A percentile compares a stretch with the other conserved stretches of the same genome.
phyloP scores from a whole-genome alignment of 2,113 vertebrate genomes.

The Pao palembangensis region DNA sequence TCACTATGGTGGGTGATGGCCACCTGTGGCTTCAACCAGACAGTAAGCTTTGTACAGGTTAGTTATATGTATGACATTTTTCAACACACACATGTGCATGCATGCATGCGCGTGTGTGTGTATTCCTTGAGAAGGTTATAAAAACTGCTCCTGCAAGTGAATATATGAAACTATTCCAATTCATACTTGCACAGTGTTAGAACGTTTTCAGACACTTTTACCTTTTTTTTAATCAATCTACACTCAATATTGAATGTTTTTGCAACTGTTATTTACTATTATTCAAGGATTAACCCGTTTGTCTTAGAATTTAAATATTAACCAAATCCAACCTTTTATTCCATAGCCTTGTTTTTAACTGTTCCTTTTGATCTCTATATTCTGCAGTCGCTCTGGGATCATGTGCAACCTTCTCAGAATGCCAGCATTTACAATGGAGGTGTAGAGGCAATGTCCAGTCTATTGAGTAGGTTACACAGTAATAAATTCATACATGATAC shows the following conservation, averaged over 20 bases:
- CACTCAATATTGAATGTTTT: too few relatives aligned
- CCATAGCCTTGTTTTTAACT: not conserved
- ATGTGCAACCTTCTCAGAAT: conserved; percentile 79
- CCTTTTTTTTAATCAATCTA: too few relatives aligned
- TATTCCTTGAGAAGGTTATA: too few relatives aligned
- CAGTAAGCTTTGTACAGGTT: conserved; percentile 81
- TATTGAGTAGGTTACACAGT: conserved; percentile 75
- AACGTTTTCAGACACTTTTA: too few relatives aligned
- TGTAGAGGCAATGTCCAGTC: conserved; percentile 84
- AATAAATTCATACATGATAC: not conserved
- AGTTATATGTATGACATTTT: conserved; percentile 1
- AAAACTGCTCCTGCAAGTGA: too few relatives aligned
- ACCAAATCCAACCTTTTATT: not conserved
- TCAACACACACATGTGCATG: conserved; percentile 1
- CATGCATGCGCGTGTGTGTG: not conserved
- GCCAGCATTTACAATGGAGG: conserved; percentile 84
- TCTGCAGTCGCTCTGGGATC: conserved; percentile 84
- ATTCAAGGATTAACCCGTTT: too few relatives aligned
- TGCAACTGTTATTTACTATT: too few relatives aligned
- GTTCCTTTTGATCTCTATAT: not conserved
- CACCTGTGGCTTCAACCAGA: conserved; percentile 87
- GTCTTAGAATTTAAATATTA: not conserved
- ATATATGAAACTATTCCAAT: too few relatives aligned
- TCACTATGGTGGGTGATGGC: conserved; percentile 92
- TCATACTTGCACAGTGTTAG: too few relatives aligned